Evolutionary conservation across 1,140 invertebrate genomes (phyloP).

Genomic region (Periplaneta americana): DNA sequence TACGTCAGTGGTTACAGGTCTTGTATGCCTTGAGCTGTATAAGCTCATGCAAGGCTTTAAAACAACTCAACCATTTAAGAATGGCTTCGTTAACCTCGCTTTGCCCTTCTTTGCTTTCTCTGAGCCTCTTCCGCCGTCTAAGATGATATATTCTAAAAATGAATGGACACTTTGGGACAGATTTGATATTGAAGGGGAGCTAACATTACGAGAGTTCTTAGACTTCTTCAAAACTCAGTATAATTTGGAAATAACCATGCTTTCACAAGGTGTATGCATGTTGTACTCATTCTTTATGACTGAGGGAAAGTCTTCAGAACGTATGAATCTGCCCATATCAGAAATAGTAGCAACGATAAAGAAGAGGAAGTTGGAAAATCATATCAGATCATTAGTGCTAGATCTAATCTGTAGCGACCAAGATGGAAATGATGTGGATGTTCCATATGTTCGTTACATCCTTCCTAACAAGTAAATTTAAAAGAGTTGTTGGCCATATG

Average conservation of each 20-base stretch:
- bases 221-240: slow-evolving; percentile 91
- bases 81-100: slow-evolving; percentile 95
- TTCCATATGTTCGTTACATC: slow-evolving; percentile 95
- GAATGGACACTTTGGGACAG: slow-evolving; percentile 99
- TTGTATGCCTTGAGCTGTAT: slow-evolving; percentile 90
- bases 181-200: slow-evolving; percentile 91
- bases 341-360: slow-evolving; percentile 92
- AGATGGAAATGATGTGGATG: slow-evolving; percentile 94
- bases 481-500: too few relatives aligned
- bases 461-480: slow-evolving; percentile 51
- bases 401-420: slow-evolving; percentile 93
- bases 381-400: slow-evolving; percentile 90
- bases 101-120: slow-evolving; percentile 96
- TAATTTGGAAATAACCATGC: slow-evolving; percentile 94
- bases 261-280: slow-evolving; percentile 98
- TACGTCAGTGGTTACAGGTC: slow-evolving; percentile 91
- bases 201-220: slow-evolving; percentile 90
- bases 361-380: slow-evolving; percentile 86
- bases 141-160: slow-evolving; percentile 87
- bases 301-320: slow-evolving; percentile 79
- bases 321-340: slow-evolving; percentile 79
- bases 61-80: slow-evolving; percentile 78
- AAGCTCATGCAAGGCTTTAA: slow-evolving; percentile 74
- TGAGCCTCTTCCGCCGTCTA: slow-evolving; percentile 87
- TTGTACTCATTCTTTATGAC: slow-evolving; percentile 98